These are phyloP conservation scores for Prunella strophiata DNA, from an alignment of 2,797 vertebrate genomes.

Conservation along the genomic window DNA sequence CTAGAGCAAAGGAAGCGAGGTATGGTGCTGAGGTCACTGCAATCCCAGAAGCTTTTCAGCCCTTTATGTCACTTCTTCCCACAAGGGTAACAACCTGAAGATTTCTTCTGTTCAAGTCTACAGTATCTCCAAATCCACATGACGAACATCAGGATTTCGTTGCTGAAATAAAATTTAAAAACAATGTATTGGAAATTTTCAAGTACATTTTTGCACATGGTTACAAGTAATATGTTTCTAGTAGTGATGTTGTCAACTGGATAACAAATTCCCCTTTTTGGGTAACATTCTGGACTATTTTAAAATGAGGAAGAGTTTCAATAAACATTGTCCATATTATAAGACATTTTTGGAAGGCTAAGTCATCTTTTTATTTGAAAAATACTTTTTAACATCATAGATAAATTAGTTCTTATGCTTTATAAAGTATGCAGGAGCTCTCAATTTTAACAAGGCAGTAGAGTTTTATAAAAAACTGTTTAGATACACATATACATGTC, in stretches of 20 bases:
- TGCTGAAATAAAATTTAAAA: conserved; percentile 76
- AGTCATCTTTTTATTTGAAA: background rate
- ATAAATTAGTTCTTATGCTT: background rate
- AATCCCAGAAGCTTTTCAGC: conserved; percentile 8
- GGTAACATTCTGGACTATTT: background rate
- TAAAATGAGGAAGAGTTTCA: background rate
- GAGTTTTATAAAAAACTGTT: background rate
- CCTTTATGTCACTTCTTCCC: background rate
- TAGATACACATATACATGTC: background rate
- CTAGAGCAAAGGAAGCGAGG: conserved; percentile 5
- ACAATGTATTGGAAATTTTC: background rate
- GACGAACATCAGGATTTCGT: conserved; percentile 96
- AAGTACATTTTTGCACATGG: background rate
- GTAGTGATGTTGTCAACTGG: background rate
- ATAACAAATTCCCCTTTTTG: background rate
- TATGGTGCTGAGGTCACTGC: conserved; percentile 1
- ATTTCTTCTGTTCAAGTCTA: conserved; percentile 66
- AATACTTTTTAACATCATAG: background rate
- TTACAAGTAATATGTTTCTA: background rate
- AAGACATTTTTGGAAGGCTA: background rate
- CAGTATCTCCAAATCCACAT: conserved; percentile 96
- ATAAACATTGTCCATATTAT: background rate
- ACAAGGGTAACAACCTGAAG: background rate
- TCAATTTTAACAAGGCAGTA: background rate
- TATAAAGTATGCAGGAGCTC: background rate